These are phyloP conservation scores for Oryzias woworae DNA, from an alignment of 2,113 vertebrate species.

Conservation along the genomic window DNA sequence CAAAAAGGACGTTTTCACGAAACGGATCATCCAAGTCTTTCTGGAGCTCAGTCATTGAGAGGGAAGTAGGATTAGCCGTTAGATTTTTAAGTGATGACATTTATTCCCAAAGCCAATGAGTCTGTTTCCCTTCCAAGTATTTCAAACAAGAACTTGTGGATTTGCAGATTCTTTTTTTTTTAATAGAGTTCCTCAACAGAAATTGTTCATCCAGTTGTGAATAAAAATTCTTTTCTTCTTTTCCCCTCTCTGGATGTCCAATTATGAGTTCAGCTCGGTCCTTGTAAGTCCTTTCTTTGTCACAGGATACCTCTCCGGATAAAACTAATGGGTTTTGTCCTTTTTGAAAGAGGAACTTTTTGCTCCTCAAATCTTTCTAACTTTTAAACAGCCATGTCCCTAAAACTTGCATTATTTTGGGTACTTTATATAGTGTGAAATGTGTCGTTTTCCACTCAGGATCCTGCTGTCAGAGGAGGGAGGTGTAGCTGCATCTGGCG, in stretches of 20 bases:
- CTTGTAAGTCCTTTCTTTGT: neutral
- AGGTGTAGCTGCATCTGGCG: slow-evolving; percentile 53
- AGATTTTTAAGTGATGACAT: neutral
- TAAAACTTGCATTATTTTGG: neutral
- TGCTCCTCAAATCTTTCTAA: slow-evolving; percentile 29
- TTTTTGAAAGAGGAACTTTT: slow-evolving; percentile 38
- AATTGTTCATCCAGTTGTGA: neutral
- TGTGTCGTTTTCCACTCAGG: slow-evolving; percentile 1
- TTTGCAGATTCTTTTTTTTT: too few relatives aligned
- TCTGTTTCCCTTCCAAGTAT: slow-evolving; percentile 24
- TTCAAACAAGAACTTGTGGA: neutral
- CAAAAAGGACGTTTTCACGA: slow-evolving; percentile 1
- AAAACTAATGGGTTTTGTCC: slow-evolving; percentile 25
- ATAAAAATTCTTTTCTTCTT: neutral
- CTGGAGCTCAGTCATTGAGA: slow-evolving; percentile 11
- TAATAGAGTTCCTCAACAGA: neutral
- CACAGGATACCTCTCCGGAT: slow-evolving; percentile 21
- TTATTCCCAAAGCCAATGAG: slow-evolving; percentile 9
- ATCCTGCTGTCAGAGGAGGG: slow-evolving; percentile 34
- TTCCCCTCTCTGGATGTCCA: neutral
- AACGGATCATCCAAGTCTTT: neutral
- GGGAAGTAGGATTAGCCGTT: neutral
- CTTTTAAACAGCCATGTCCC: too few relatives aligned
- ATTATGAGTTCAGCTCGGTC: slow-evolving; percentile 2
- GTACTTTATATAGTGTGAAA: slow-evolving; percentile 3